Evolutionary conservation across 1,140 invertebrate genomes (phyloP).

Genomic region (Habropoda laboriosa): DNA sequence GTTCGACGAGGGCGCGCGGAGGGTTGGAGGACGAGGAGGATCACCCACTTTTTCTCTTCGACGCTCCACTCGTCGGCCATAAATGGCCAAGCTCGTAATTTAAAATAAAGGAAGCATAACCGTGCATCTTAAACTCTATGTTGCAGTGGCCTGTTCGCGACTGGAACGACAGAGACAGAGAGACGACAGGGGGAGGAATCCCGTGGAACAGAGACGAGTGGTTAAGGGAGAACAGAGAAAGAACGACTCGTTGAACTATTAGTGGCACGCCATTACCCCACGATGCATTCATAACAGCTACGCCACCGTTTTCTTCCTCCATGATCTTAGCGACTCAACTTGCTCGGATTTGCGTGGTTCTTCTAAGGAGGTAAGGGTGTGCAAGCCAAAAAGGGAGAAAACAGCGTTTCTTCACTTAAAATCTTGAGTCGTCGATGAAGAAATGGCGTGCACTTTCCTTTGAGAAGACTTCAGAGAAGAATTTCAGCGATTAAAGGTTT

Average conservation of each 20-base stretch:
- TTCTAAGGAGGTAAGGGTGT: neutral
- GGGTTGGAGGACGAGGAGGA: neutral
- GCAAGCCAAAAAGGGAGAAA: neutral
- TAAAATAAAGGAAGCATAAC: slow-evolving; percentile 71
- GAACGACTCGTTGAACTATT: slow-evolving; percentile 70
- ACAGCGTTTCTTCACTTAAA: neutral
- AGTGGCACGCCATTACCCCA: slow-evolving; percentile 71
- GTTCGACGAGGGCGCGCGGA: slow-evolving; percentile 54
- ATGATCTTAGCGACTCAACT: neutral
- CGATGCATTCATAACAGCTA: slow-evolving; percentile 66
- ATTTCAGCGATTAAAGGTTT: no score
- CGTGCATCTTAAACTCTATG: slow-evolving; percentile 68
- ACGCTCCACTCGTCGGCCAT: slow-evolving; percentile 57
- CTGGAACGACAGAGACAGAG: slow-evolving; percentile 6
- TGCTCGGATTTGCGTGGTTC: neutral
- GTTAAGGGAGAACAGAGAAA: slow-evolving; percentile 22
- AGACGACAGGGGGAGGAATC: slow-evolving; percentile 17
- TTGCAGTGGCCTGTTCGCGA: slow-evolving; percentile 32
- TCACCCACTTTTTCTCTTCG: slow-evolving; percentile 30
- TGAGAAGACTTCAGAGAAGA: neutral
- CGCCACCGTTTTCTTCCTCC: slow-evolving; percentile 44
- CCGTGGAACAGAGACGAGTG: slow-evolving; percentile 36
- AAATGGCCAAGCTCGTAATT: slow-evolving; percentile 71
- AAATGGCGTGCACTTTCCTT: neutral
- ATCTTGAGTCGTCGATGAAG: neutral